phyloP scores from a whole-genome alignment of 2,797 vertebrate genomes.

The Poeciliopsis presidionis region DNA sequence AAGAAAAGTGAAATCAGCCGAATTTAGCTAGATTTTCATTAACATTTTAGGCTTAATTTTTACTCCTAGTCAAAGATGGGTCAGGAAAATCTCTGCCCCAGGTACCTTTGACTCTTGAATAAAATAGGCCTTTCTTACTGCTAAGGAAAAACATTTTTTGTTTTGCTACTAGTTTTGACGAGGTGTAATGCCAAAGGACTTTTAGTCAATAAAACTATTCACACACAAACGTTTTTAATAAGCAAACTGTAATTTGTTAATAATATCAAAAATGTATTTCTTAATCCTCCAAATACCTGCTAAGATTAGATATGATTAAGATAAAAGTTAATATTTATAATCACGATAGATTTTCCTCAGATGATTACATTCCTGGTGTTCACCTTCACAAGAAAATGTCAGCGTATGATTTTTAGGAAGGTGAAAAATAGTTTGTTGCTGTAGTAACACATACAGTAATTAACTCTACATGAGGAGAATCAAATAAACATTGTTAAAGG shows the following conservation, averaged over 20 bases:
- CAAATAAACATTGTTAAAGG: background rate
- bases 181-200: background rate
- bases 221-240: background rate
- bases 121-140: background rate
- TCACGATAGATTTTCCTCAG: background rate
- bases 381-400: background rate
- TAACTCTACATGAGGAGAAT: background rate
- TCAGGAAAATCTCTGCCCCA: background rate
- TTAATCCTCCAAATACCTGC: background rate
- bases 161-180: background rate
- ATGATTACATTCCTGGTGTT: background rate
- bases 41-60: background rate
- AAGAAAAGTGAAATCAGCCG: background rate
- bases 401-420: background rate
- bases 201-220: background rate
- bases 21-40: background rate
- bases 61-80: background rate
- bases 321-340: background rate
- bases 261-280: background rate
- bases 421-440: background rate
- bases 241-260: background rate
- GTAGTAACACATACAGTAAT: background rate
- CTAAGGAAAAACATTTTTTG: background rate
- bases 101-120: background rate
- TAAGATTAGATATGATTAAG: background rate